Evolutionary conservation across 2,797 vertebrate genomes (phyloP), one percentile per base, ranked within the genome.

Genomic region (Lacerta bilineata): DNA sequence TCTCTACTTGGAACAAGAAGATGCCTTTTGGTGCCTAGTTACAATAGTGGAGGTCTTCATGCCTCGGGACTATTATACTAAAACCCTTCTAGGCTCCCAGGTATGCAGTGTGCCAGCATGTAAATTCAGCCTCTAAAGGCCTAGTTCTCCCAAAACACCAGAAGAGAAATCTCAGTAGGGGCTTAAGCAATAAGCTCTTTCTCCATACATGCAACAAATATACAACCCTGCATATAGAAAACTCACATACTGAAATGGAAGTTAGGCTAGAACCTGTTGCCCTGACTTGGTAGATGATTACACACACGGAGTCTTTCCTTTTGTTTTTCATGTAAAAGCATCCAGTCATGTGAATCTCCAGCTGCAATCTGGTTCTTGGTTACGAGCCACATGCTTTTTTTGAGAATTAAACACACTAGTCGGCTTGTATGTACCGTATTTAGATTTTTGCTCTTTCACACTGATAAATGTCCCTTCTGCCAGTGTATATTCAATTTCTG

Each of bases 41-140:
- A 96, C 98, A 90, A 98, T 99, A 2, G 98, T 99, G 93, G 99
- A 99, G 96, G 98, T 98, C 72, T 99, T 99, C 96, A 99, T 99
- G 99, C 98, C 99, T 18, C 97, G 97, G 87, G 99, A 99, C 96
- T 99, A 99, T 95, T 99, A 99, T 92, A 99, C 98, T 9, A 99
- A 99, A 96, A 99, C 99, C 0, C 97, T 99, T 13, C 96, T 99
- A 3, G 99, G 99, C 89, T 99, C 99, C 61, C 99, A 99, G 98
- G 99, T 99, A 96, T 1, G 90, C 83, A 33, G 29, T 89, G 15
- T 83, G 4, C 46, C 2, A 1, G 29, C 78, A 64, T 41, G 66
- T 25, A 77, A 86, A 20, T 15, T 23, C 61, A 10, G 23, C 68
- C 1, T 25, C 61, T 90, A 10, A 66, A 17, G 90, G 69, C 9